Evolutionary conservation across 2,888 invertebrate species (phyloP), one percentile per base, ranked within the genome.

Genomic region (Rhamnusium bicolor): DNA sequence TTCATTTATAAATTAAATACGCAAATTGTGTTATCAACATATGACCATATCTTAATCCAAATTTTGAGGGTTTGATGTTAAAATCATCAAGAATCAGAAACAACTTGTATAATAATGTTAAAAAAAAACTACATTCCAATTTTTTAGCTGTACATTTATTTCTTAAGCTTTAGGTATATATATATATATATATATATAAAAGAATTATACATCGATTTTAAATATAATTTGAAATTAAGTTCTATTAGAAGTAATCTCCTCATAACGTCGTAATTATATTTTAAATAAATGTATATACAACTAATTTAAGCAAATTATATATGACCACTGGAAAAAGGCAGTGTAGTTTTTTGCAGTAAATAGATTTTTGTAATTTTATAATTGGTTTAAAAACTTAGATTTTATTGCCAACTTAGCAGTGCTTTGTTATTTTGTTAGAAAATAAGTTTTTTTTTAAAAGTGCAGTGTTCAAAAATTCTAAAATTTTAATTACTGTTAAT

Each of bases 301-400:
- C 73, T 81, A 80, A 78, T 80, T 76, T 79, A 81, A 79, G 79
- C 79, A 79, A 65, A 80, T 78, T 80, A 79, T 81, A 80, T 75
- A 82, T 77, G 80, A 80, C 77, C 76, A 79, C 79, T 81, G 75
- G 51, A 78, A n/a, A 49, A 78, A 79, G 76, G 79, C 80, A 78
- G 78, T 78, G 80, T 82, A 83, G 79, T 77, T 78, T 81, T 81
- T 81, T 80, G 78, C 80, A 80, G 72, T 74, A 77, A 76, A 76
- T 83, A 83, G 81, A 79, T 80, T 80, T 81, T 80, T 82, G 79
- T 82, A 82, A 82, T 82, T 83, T 81, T 83, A 77, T 81, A 82
- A 81, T 83, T 83, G 80, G 81, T 83, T 81, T 79, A 71, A 72
- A 77, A 76, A 77, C 74, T 70, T 75, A 76, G 74, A 73, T 63